A percentile compares a stretch with the other conserved stretches of the same genome.
Conservation (phyloP, 2,888 invertebrate species). For the Lissonota sp. region DNA sequence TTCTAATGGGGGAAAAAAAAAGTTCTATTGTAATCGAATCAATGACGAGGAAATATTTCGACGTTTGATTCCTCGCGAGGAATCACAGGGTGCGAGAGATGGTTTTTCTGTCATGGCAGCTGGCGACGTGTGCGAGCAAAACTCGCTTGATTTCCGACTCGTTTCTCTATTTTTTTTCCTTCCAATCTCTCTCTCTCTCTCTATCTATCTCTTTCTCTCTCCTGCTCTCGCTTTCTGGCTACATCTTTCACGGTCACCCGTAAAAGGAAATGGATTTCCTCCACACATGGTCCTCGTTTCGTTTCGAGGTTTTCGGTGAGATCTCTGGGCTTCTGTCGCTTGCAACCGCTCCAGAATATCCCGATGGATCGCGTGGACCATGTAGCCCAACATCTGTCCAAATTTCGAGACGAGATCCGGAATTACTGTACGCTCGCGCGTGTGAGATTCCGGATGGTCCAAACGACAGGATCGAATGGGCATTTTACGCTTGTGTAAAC, state of each 20-base stretch:
- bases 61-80: constrained; percentile 5
- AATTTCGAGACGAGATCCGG: constrained; percentile 56
- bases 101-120: constrained; percentile 44
- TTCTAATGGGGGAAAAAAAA: neutral
- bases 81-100: constrained; percentile 14
- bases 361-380: constrained; percentile 53
- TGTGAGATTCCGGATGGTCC: constrained; percentile 30
- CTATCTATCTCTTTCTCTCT: constrained; percentile 27
- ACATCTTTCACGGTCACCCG: constrained; percentile 65
- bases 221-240: constrained; percentile 21
- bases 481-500: constrained; percentile 21
- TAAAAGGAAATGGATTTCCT: constrained; percentile 83
- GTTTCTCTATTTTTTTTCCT: constrained; percentile 67
- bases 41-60: constrained; percentile 36
- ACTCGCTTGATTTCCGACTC: constrained; percentile 58
- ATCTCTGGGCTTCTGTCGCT: neutral
- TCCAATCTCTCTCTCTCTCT: constrained; percentile 44
- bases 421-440: constrained; percentile 36
- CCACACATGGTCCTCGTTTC: constrained; percentile 81
- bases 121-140: constrained; percentile 42
- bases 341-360: constrained; percentile 36
- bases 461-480: constrained; percentile 26
- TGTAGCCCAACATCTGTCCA: constrained; percentile 69
- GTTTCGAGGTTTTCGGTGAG: constrained; percentile 53
- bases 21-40: neutral